phyloP scores from a whole-genome alignment of 2,113 vertebrate genomes.

The Chascanopsetta lugubris region DNA sequence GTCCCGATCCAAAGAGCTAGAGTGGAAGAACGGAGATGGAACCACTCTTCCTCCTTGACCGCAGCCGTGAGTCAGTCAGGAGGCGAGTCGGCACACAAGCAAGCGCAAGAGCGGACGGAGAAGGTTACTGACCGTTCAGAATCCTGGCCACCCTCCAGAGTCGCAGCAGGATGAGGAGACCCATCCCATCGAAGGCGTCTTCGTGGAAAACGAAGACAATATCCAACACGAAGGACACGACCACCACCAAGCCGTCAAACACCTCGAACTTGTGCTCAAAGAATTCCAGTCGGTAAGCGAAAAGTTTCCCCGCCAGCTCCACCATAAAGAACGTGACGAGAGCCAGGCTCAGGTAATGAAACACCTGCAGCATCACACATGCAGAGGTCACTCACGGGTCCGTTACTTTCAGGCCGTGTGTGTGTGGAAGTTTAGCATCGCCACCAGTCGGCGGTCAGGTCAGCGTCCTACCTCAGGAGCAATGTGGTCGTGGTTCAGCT shows the following conservation, averaged over 20 bases:
- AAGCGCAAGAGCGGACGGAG: not conserved
- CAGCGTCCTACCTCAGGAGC: slow-evolving; percentile 81
- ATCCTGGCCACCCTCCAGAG: slow-evolving; percentile 97
- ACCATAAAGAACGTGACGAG: slow-evolving; percentile 91
- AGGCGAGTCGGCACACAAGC: no score
- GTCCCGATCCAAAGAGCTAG: no score
- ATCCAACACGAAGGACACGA: slow-evolving; percentile 91
- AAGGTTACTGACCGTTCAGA: slow-evolving; percentile 85
- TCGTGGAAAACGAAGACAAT: slow-evolving; percentile 85
- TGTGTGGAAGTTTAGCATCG: not conserved
- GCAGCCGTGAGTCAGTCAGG: no score
- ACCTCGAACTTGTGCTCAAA: slow-evolving; percentile 96
- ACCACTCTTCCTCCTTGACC: no score
- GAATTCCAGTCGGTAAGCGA: slow-evolving; percentile 88
- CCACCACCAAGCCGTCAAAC: slow-evolving; percentile 88
- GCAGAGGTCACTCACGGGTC: not conserved
- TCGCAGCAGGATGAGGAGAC: slow-evolving; percentile 91
- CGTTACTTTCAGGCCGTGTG: not conserved
- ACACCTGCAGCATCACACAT: slow-evolving; percentile 79
- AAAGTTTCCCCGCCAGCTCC: slow-evolving; percentile 90
- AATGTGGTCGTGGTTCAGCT: slow-evolving; percentile 77
- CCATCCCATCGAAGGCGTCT: slow-evolving; percentile 87
- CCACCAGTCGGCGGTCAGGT: no score
- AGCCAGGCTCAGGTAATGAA: slow-evolving; percentile 91
- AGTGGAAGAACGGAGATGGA: no score